Percentiles rank a stretch among this genome's conserved stretches.
Conservation (phyloP, 2,888 invertebrate genomes). For the Himalopsyche tibetana region DNA sequence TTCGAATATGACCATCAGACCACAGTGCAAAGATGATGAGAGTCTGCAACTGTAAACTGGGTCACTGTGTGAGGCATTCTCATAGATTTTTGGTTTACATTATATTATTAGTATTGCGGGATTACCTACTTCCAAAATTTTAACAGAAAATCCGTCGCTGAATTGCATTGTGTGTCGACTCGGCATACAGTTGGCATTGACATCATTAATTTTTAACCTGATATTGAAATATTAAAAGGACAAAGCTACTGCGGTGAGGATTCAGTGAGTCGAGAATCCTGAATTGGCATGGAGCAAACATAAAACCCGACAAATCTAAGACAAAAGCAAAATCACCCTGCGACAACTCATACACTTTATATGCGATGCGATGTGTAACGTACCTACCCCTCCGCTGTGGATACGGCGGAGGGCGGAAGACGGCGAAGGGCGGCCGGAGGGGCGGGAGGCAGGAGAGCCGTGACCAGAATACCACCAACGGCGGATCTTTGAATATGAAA, state of each 20-base stretch:
- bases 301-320: slow-evolving; percentile 24
- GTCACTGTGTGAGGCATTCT: too few relatives aligned
- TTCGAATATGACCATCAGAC: too few relatives aligned
- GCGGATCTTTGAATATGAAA: slow-evolving; percentile 55
- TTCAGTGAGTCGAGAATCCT: slow-evolving; percentile 15
- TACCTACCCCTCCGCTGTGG: slow-evolving; percentile 1
- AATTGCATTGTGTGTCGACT: too few relatives aligned
- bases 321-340: slow-evolving; percentile 32
- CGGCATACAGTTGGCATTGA: neutral
- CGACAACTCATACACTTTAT: slow-evolving; percentile 42
- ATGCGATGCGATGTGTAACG: slow-evolving; percentile 42
- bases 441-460: slow-evolving; percentile 48
- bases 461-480: slow-evolving; percentile 61
- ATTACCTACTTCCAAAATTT: too few relatives aligned
- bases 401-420: neutral
- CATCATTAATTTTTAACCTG: slow-evolving; percentile 9
- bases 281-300: slow-evolving; percentile 42
- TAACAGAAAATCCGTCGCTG: too few relatives aligned
- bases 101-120: too few relatives aligned
- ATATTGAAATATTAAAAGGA: slow-evolving; percentile 31
- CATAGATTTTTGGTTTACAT: too few relatives aligned
- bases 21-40: too few relatives aligned
- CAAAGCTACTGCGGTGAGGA: neutral
- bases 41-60: too few relatives aligned
- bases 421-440: slow-evolving; percentile 14